phyloP scores from a whole-genome alignment of 2,113 vertebrate genomes.

The Myrmophylax atrothorax region DNA sequence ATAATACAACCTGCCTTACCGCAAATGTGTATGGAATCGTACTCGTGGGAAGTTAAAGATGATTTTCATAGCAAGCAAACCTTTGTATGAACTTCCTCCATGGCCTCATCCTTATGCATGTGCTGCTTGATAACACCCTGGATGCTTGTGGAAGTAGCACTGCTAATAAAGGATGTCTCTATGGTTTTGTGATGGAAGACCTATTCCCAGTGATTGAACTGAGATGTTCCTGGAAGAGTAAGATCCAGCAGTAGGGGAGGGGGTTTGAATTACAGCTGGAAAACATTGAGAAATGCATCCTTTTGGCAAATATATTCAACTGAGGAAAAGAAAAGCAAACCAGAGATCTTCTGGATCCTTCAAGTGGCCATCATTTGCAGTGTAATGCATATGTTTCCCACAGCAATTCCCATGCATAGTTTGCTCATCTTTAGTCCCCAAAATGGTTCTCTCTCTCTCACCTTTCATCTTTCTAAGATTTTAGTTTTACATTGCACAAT shows the following conservation, averaged over 20 bases:
- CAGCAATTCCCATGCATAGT: background rate
- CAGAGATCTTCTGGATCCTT: background rate
- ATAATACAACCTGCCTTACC: constrained; percentile 37
- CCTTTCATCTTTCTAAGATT: background rate
- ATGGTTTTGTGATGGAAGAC: background rate
- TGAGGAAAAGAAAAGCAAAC: background rate
- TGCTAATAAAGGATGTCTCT: background rate
- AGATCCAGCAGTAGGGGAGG: background rate
- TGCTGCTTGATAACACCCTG: background rate
- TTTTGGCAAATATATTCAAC: background rate
- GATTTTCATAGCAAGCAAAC: background rate
- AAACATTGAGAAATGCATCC: background rate
- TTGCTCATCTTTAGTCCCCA: background rate
- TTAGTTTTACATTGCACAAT: background rate
- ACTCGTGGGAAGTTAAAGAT: constrained; percentile 11
- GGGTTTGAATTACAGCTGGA: background rate
- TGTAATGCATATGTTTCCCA: background rate
- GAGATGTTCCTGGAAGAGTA: background rate
- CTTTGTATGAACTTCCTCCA: background rate
- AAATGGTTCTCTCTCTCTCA: background rate
- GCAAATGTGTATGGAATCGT: background rate
- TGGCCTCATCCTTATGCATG: background rate
- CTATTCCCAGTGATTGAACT: background rate
- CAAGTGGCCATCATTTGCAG: background rate
- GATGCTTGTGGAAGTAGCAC: background rate